Evolutionary conservation across 2,888 invertebrate species (phyloP), one percentile per base, ranked within the genome.

Genomic region (Elegia similella): DNA sequence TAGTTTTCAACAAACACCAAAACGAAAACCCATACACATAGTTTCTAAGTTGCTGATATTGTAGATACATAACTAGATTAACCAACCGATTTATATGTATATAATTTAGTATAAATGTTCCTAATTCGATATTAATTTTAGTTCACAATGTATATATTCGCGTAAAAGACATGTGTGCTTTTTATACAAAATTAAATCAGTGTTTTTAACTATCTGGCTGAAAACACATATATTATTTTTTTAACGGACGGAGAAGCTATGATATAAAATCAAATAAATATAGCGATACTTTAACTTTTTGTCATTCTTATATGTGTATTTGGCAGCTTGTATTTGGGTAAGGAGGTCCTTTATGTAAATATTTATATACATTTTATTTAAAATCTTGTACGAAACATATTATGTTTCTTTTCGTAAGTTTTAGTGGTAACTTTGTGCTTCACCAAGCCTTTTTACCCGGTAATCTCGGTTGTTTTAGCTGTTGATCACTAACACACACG

Each of bases 111-210:
- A 48, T 48, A 17, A 47, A 62, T 58, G 62, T 64, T 64, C 64
- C 62, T 64, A 64, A 60, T 57, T 43, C 44, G 50, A 61, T 53
- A 54, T 60, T 59, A 61, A 59, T 60, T 61, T 62, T 59, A 59
- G 63, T 62, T 62, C 59, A 62, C 62, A 62, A 59, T 55, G 29
- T 42, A 52, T 53, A 56, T 58, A 32, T 29, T 54, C 15, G 42
- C 55, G 13, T 48, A 59, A 60, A 59, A 61, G 60, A 64, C 64
- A 61, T 16, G 43, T 8, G 15, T 29, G 34, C 23, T 46, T 46
- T 55, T 54, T 54, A 38, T n/a, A 38, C 23, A 44, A 32, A 5
- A 53, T 16, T 38, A 32, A 48, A 48, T 30, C 46, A 23, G 17
- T n/a, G 12, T 46, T 34, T 34, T 34, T 10, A 34, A 34, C n/a